phyloP scores from a whole-genome alignment of 2,797 vertebrate species.

The Brachyrhaphis roseni region DNA sequence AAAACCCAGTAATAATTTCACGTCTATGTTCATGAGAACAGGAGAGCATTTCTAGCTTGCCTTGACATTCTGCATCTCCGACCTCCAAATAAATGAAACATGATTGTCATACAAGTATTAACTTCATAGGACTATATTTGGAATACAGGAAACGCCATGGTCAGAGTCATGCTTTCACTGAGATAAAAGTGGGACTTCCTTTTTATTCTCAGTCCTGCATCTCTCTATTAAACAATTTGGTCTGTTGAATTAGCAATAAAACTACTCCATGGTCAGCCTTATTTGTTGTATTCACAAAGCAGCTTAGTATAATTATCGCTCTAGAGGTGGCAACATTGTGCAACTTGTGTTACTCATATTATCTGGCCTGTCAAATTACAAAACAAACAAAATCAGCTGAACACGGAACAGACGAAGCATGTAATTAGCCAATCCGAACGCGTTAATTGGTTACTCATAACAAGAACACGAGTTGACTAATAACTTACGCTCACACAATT shows the following conservation, averaged over 20 bases:
- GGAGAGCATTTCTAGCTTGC: not conserved
- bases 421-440: not conserved
- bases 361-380: not conserved
- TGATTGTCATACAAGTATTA: constrained; percentile 26
- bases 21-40: not conserved
- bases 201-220: not conserved
- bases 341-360: not conserved
- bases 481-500: not conserved
- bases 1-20: not conserved
- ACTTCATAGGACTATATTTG: constrained; percentile 72
- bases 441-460: not conserved
- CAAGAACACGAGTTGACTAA: too few species aligned
- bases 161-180: constrained; percentile 35
- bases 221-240: not conserved
- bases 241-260: not conserved
- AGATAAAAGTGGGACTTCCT: constrained; percentile 52
- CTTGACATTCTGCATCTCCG: constrained; percentile 26
- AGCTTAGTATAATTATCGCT: not conserved
- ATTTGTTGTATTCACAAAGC: not conserved
- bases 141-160: constrained; percentile 76
- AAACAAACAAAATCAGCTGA: not conserved
- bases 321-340: not conserved
- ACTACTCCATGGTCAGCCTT: not conserved
- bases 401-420: not conserved
- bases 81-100: constrained; percentile 31